These are phyloP conservation scores for Planiliza haematocheilus DNA, from an alignment of 2,113 vertebrate genomes.

Conservation along the genomic window DNA sequence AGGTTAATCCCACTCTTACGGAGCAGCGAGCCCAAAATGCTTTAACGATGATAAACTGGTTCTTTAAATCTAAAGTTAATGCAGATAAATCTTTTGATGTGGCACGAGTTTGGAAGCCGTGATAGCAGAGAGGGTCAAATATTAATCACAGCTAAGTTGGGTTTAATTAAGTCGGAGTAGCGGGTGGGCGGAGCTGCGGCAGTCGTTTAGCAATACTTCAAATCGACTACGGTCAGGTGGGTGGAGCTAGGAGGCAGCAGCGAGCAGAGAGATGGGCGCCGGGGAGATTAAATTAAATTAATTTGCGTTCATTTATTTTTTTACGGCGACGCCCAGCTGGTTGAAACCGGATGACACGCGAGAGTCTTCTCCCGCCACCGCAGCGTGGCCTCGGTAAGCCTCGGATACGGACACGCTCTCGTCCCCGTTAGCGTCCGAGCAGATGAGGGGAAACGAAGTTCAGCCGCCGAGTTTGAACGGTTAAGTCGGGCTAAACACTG, in stretches of 20 bases:
- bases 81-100: conserved; percentile 32
- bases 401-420: conserved; percentile 39
- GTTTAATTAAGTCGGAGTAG: conserved; percentile 19
- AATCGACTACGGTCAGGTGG: not conserved
- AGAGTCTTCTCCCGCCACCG: not conserved
- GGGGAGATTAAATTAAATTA: conserved; percentile 5
- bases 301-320: not conserved
- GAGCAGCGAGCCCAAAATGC: conserved; percentile 11
- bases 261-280: not conserved
- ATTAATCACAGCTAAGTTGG: conserved; percentile 30
- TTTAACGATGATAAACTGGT: conserved; percentile 38
- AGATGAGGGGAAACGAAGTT: conserved; percentile 53
- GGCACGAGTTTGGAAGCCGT: not conserved
- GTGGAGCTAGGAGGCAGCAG: conserved; percentile 3
- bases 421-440: conserved; percentile 51
- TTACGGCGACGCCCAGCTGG: not conserved
- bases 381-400: conserved; percentile 33
- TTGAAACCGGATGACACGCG: conserved; percentile 8
- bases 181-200: conserved; percentile 1
- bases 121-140: conserved; percentile 14
- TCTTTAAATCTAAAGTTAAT: conserved; percentile 26
- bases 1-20: conserved; percentile 17
- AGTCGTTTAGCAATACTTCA: conserved; percentile 6
- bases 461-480: conserved; percentile 66
- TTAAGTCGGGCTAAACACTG: conserved; percentile 61